Conservation (phyloP, 2,113 vertebrate species). For the Hymenochirus boettgeri region DNA sequence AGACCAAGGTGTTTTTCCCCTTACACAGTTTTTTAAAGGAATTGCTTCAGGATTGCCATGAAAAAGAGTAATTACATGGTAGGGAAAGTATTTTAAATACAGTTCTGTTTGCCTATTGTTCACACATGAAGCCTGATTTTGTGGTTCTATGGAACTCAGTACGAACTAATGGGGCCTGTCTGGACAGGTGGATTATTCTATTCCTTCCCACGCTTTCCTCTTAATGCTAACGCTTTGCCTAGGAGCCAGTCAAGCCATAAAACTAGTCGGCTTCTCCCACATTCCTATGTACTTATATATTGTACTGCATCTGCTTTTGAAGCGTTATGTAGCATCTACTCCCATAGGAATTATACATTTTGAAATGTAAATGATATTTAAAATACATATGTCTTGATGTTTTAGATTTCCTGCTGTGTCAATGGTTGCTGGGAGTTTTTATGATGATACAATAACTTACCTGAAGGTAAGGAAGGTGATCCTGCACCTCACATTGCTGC, state of each 20-base stretch:
- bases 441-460: no score
- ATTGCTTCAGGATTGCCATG: conserved; percentile 11
- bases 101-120: conserved; percentile 19
- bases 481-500: no score
- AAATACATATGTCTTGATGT: not conserved
- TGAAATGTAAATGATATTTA: no score
- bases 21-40: no score
- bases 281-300: conserved; percentile 28
- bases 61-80: conserved; percentile 25
- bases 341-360: not conserved
- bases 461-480: no score
- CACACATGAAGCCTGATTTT: conserved; percentile 14
- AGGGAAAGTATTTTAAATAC: conserved; percentile 17
- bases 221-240: conserved; percentile 13
- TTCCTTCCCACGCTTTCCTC: conserved; percentile 30
- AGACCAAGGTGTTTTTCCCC: no score
- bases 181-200: conserved; percentile 20
- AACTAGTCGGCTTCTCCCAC: conserved; percentile 24
- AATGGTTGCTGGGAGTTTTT: no score
- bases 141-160: conserved; percentile 6
- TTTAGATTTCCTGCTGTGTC: not conserved
- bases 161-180: conserved; percentile 24
- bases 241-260: conserved; percentile 6
- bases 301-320: not conserved
- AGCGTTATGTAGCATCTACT: not conserved